phyloP scores from a whole-genome alignment of 2,113 vertebrate genomes.

The Lagopus muta region DNA sequence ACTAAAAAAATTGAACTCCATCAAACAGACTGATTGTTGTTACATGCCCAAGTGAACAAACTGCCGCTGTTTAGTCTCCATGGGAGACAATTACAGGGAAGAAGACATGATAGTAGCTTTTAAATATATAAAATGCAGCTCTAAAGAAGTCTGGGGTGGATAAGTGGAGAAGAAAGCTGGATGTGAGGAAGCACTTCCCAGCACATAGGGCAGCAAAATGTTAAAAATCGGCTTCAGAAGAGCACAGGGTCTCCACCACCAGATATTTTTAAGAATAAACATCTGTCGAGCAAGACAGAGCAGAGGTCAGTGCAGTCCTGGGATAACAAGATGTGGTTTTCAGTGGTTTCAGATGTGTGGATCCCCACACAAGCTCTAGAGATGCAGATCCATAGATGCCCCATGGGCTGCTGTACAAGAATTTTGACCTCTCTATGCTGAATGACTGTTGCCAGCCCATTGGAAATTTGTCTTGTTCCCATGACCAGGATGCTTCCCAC shows the following conservation, averaged over 20 bases:
- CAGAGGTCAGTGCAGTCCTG: neutral
- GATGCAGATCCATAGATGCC: neutral
- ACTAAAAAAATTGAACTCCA: slow-evolving; percentile 38
- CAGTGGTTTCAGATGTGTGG: neutral
- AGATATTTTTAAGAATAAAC: neutral
- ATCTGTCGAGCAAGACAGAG: neutral
- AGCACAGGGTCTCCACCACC: neutral
- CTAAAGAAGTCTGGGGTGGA: neutral
- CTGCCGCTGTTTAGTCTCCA: slow-evolving; percentile 44
- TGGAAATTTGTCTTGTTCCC: neutral
- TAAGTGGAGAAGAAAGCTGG: neutral
- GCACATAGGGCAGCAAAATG: neutral
- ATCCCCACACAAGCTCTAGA: neutral
- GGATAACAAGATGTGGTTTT: neutral
- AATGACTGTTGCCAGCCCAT: neutral
- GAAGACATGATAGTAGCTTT: neutral
- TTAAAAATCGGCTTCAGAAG: neutral
- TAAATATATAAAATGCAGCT: neutral
- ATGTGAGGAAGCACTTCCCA: neutral
- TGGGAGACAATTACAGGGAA: neutral
- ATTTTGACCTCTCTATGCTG: neutral
- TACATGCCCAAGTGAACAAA: neutral
- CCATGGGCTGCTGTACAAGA: neutral
- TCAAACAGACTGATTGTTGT: slow-evolving; percentile 43
- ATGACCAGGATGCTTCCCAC: neutral